These are phyloP conservation scores for Meganola albula DNA, from an alignment of 2,888 invertebrate species.

Conservation along the genomic window DNA sequence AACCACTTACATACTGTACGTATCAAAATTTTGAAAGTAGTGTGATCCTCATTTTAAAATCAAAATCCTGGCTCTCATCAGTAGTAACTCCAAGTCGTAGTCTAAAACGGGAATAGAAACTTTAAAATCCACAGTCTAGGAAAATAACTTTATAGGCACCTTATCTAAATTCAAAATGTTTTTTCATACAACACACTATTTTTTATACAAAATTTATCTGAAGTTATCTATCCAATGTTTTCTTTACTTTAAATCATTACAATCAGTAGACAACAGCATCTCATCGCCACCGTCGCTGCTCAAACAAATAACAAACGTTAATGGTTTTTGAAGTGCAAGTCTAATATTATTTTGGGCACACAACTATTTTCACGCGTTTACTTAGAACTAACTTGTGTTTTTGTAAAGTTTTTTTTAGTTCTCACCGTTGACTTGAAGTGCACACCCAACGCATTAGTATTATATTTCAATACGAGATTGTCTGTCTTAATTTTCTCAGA, in stretches of 20 bases:
- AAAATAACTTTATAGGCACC: no score
- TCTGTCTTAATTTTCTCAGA: no score
- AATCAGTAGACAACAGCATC: slow-evolving; percentile 41
- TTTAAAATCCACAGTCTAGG: no score
- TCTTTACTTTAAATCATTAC: no score
- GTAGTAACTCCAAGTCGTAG: slow-evolving; percentile 16
- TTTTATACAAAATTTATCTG: not conserved
- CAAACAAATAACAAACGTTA: slow-evolving; percentile 63
- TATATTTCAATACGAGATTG: slow-evolving; percentile 34
- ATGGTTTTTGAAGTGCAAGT: slow-evolving; percentile 67
- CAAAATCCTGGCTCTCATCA: not conserved
- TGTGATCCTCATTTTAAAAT: not conserved
- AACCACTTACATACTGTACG: no score
- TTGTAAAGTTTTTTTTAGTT: slow-evolving; percentile 50
- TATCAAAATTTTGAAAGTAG: slow-evolving; percentile 9
- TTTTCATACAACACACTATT: no score
- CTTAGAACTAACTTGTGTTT: slow-evolving; percentile 53
- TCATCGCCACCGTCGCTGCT: slow-evolving; percentile 32
- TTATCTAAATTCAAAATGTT: no score
- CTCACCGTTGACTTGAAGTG: slow-evolving; percentile 41
- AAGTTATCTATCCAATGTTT: no score
- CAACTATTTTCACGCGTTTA: slow-evolving; percentile 68
- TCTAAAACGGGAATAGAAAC: not conserved
- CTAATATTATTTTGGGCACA: slow-evolving; percentile 71
- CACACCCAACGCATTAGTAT: slow-evolving; percentile 29